Percentiles rank a stretch among this genome's conserved stretches.
Evolutionary conservation across 2,888 invertebrate species (phyloP).

Genomic region (Abrostola tripartita): DNA sequence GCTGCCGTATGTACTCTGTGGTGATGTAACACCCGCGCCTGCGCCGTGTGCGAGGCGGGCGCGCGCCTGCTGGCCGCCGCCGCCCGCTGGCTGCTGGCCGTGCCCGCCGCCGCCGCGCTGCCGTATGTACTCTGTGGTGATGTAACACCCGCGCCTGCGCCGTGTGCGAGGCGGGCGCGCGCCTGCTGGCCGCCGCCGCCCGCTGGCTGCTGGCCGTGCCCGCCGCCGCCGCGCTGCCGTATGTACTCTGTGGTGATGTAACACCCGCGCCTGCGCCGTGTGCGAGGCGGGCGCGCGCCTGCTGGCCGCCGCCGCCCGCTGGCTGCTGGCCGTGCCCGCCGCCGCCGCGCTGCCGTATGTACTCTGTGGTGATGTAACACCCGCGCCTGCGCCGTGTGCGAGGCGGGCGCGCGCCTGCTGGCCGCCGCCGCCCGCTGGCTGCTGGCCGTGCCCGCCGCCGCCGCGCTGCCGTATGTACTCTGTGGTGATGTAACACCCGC

Average conservation of each 20-base stretch:
- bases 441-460: conserved; percentile 94
- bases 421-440: conserved; percentile 97
- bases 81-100: conserved; percentile 96
- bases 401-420: conserved; percentile 96
- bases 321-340: conserved; percentile 95
- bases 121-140: conserved; percentile 65
- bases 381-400: conserved; percentile 98
- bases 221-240: conserved; percentile 92
- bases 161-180: conserved; percentile 97
- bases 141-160: conserved; percentile 95
- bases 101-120: conserved; percentile 94
- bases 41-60: conserved; percentile 98
- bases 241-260: not conserved
- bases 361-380: conserved; percentile 75
- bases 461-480: conserved; percentile 88
- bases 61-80: conserved; percentile 96
- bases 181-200: conserved; percentile 96
- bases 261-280: conserved; percentile 96
- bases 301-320: conserved; percentile 96
- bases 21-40: conserved; percentile 91
- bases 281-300: conserved; percentile 98
- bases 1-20: conserved; percentile 80
- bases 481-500: conserved; percentile 88
- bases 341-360: conserved; percentile 91
- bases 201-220: conserved; percentile 96